phyloP scores from a whole-genome alignment of 2,888 invertebrate genomes.

The Lypha dubia region DNA sequence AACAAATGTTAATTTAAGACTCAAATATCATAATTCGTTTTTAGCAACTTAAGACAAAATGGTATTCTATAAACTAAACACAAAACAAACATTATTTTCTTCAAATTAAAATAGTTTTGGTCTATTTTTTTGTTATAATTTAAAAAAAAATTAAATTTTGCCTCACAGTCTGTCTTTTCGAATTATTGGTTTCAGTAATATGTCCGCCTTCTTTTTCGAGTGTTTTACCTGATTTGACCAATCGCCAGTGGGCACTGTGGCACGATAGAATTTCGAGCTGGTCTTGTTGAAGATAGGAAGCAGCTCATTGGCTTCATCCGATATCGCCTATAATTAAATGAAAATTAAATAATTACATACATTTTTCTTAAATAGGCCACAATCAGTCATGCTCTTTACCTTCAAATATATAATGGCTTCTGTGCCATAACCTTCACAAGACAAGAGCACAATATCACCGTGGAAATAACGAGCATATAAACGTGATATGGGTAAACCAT shows the following conservation, averaged over 20 bases:
- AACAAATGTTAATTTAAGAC: constrained; percentile 8
- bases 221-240: constrained; percentile 90
- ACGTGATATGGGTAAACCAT: constrained; percentile 97
- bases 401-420: constrained; percentile 98
- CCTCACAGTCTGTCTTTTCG: constrained; percentile 36
- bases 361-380: not conserved
- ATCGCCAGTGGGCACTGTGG: constrained; percentile 92
- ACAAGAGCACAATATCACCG: constrained; percentile 95
- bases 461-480: constrained; percentile 99
- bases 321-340: constrained; percentile 90
- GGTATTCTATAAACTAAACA: constrained; percentile 40
- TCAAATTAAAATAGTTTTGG: constrained; percentile 1
- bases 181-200: constrained; percentile 53
- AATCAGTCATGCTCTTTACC: constrained; percentile 84
- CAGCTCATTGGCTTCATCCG: constrained; percentile 98
- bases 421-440: constrained; percentile 98
- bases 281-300: constrained; percentile 99
- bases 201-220: constrained; percentile 81
- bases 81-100: constrained; percentile 27
- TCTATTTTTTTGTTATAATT: not conserved
- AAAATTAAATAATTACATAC: not conserved
- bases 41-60: constrained; percentile 47
- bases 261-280: constrained; percentile 94
- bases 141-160: constrained; percentile 22
- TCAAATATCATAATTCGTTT: constrained; percentile 12